Conservation (phyloP, 2,797 vertebrate species). For the Spinus olivaceus region DNA sequence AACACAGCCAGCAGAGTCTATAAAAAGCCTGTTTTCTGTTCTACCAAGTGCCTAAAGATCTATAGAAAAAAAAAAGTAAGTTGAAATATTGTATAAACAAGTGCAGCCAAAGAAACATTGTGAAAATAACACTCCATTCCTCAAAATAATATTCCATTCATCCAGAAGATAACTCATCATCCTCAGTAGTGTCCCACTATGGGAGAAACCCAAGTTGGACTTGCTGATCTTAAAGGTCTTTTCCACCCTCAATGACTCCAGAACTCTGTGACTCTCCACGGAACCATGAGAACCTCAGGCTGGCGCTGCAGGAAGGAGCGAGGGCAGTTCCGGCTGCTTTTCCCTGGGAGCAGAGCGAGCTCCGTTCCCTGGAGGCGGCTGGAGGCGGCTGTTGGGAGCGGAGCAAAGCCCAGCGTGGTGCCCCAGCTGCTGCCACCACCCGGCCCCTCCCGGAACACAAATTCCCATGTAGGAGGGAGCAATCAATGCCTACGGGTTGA, state of each 20-base stretch:
- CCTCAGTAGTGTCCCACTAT: accelerated
- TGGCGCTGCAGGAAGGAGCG: neutral
- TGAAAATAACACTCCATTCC: neutral
- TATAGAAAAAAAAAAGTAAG: neutral
- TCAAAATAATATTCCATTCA: neutral
- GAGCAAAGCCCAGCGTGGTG: constrained; percentile 39
- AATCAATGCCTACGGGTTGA: constrained; percentile 52
- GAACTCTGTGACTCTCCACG: accelerated
- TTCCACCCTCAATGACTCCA: accelerated
- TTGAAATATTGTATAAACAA: neutral
- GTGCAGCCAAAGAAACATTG: neutral
- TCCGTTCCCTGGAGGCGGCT: neutral
- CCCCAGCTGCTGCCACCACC: constrained; percentile 40
- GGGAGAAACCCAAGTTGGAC: neutral
- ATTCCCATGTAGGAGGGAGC: constrained; percentile 44
- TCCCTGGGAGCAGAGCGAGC: neutral
- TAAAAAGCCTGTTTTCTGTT: neutral
- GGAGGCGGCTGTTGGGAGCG: neutral
- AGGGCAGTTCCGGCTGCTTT: neutral
- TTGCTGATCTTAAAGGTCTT: neutral
- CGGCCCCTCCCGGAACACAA: constrained; percentile 11
- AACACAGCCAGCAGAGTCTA: neutral
- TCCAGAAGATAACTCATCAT: neutral
- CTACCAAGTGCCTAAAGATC: neutral
- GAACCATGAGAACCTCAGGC: neutral